A percentile compares a stretch with the other conserved stretches of the same genome.
Evolutionary conservation across 2,797 vertebrate species (phyloP).

Genomic region (Acestrorhynchus altus): DNA sequence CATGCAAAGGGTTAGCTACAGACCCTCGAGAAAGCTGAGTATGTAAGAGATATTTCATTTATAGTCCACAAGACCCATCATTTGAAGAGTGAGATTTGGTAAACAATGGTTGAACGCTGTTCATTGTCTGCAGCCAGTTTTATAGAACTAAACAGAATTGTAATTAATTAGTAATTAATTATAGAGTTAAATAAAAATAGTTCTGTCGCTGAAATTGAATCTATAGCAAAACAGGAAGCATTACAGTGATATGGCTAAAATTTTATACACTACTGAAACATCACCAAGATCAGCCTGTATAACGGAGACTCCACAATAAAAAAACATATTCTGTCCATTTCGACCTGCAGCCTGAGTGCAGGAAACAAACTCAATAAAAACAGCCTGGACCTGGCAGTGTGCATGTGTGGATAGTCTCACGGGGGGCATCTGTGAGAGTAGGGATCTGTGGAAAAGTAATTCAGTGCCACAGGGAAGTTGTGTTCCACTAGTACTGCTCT

Average conservation of each 20-base stretch:
- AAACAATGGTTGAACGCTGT: neutral
- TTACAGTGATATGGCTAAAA: neutral
- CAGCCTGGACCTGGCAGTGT: constrained; percentile 57
- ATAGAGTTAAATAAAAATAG: neutral
- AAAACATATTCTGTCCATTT: constrained; percentile 56
- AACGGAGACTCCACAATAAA: neutral
- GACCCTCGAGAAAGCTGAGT: constrained; percentile 28
- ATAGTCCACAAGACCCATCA: neutral
- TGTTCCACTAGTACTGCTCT: constrained; percentile 75
- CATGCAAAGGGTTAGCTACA: constrained; percentile 10
- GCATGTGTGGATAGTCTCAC: constrained; percentile 17
- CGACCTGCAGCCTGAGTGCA: constrained; percentile 70
- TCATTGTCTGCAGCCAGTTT: neutral
- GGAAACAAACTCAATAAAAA: constrained; percentile 79
- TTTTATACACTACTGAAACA: neutral
- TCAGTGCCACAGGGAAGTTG: constrained; percentile 78
- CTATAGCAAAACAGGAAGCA: neutral
- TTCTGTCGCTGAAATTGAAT: neutral
- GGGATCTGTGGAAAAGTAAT: constrained; percentile 77
- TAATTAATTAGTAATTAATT: neutral
- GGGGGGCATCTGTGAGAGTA: constrained; percentile 51
- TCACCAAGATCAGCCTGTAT: neutral
- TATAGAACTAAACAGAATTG: too few species aligned
- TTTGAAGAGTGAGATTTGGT: neutral
- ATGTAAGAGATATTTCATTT: constrained; percentile 17